Percentiles rank a stretch among this genome's conserved stretches.
phyloP scores from a whole-genome alignment of 2,797 vertebrate species.

The Selene dorsalis region DNA sequence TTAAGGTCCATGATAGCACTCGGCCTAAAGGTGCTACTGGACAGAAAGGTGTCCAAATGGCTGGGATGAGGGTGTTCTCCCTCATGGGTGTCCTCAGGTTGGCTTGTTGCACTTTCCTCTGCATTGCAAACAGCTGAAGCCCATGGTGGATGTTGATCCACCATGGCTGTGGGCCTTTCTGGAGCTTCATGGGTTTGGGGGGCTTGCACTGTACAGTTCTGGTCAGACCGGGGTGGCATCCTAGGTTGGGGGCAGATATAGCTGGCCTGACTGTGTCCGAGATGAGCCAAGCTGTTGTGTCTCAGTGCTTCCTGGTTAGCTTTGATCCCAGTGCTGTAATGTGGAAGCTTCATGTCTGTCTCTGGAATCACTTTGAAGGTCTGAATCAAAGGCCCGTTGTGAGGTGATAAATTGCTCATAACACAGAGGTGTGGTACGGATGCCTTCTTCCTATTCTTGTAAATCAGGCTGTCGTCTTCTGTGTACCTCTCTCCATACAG shows the following conservation, averaged over 20 bases:
- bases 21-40: constrained; percentile 62
- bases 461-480: constrained; percentile 80
- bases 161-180: constrained; percentile 35
- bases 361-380: constrained; percentile 82
- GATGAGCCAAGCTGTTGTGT: constrained; percentile 71
- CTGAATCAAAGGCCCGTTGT: constrained; percentile 81
- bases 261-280: constrained; percentile 60
- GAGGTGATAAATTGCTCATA: constrained; percentile 78
- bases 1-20: constrained; percentile 70
- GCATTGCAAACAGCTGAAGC: constrained; percentile 40
- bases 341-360: constrained; percentile 71
- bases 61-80: constrained; percentile 64
- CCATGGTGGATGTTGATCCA: constrained; percentile 63
- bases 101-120: constrained; percentile 31
- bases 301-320: constrained; percentile 60
- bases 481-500: constrained; percentile 77
- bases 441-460: constrained; percentile 82
- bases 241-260: constrained; percentile 69
- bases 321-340: constrained; percentile 71
- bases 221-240: constrained; percentile 53
- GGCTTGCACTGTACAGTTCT: constrained; percentile 63
- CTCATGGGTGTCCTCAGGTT: constrained; percentile 57
- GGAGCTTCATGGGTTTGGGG: constrained; percentile 39
- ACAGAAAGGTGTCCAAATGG: constrained; percentile 71
- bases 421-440: constrained; percentile 81